Evolutionary conservation across 2,113 vertebrate genomes (phyloP).

Genomic region (Camelus bactrianus): DNA sequence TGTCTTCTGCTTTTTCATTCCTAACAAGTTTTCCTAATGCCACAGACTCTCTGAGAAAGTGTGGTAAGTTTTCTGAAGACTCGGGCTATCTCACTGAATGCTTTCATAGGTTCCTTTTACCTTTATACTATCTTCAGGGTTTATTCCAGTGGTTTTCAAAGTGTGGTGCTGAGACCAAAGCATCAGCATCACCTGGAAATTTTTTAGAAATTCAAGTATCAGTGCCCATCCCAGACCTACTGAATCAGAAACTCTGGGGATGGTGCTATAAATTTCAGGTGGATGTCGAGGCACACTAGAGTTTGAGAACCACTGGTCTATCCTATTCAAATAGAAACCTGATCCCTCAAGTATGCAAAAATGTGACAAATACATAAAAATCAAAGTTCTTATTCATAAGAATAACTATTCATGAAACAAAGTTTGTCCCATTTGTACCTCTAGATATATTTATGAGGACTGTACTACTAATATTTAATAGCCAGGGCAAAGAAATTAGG

Average conservation of each 20-base stretch:
- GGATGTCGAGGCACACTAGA: not conserved
- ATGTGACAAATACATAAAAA: slow-evolving; percentile 9
- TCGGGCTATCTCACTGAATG: not conserved
- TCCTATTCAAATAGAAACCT: not conserved
- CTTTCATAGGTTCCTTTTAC: not conserved
- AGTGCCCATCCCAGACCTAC: not conserved
- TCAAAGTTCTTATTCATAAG: slow-evolving; percentile 17
- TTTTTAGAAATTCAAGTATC: slow-evolving; percentile 11
- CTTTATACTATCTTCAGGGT: not conserved
- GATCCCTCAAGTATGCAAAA: not conserved
- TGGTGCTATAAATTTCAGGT: not conserved
- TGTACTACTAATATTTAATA: slow-evolving; percentile 28
- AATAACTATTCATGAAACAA: slow-evolving; percentile 4
- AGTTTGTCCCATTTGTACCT: not conserved
- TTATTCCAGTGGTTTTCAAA: not conserved
- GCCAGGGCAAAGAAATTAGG: not conserved
- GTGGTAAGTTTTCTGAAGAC: not conserved
- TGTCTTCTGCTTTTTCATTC: slow-evolving; percentile 20
- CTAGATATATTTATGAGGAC: not conserved
- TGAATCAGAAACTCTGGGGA: not conserved
- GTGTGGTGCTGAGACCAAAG: not conserved
- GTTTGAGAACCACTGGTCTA: not conserved
- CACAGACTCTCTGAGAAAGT: not conserved
- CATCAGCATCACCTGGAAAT: not conserved
- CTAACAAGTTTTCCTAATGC: not conserved